phyloP scores from a whole-genome alignment of 2,797 vertebrate species.

The Merluccius polli region DNA sequence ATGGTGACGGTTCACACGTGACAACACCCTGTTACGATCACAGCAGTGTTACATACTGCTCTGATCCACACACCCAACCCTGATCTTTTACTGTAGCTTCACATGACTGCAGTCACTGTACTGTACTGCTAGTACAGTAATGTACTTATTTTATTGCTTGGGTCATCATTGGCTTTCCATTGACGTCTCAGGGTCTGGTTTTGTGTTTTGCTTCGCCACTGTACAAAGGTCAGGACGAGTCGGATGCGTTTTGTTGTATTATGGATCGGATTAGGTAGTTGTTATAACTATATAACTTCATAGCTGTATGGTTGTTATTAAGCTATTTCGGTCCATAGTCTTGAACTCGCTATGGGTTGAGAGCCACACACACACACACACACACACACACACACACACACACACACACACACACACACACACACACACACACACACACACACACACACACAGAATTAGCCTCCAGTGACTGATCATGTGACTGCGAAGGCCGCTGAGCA shows the following conservation, averaged over 20 bases:
- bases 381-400: no score
- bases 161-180: neutral
- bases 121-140: neutral
- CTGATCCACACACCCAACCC: neutral
- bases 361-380: no score
- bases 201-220: neutral
- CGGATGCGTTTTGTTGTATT: neutral
- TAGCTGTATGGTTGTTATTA: neutral
- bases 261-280: neutral
- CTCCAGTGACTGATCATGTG: conserved; percentile 60
- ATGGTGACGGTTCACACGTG: neutral
- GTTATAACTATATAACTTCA: neutral
- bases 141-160: neutral
- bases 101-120: no score
- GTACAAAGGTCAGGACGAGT: neutral
- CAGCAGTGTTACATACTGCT: neutral
- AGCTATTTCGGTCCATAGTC: neutral
- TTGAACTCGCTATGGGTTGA: conserved; percentile 18
- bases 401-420: no score
- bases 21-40: no score
- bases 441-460: conserved; percentile 36
- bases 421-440: no score
- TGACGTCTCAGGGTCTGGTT: neutral
- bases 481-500: conserved; percentile 48
- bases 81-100: neutral